A percentile compares a stretch with the other conserved stretches of the same genome.
These are phyloP conservation scores for Pelobates cultripes DNA, from an alignment of 2,797 vertebrate genomes.

Conservation along the genomic window DNA sequence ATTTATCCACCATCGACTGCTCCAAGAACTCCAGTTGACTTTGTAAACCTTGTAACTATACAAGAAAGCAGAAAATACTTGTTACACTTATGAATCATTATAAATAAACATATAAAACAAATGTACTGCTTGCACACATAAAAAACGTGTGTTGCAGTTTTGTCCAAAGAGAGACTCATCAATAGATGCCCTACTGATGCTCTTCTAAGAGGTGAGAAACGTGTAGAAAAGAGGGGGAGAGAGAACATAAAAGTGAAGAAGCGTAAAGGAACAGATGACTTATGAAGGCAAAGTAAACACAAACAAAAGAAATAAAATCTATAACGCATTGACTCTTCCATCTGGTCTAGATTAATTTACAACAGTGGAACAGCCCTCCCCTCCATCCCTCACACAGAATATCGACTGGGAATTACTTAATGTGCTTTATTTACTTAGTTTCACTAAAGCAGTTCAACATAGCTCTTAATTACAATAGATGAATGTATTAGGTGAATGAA, in stretches of 20 bases:
- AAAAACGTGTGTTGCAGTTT: no score
- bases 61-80: not conserved
- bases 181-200: no score
- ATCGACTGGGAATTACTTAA: constrained; percentile 49
- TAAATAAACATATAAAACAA: no score
- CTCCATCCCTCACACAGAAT: constrained; percentile 10
- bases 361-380: constrained; percentile 14
- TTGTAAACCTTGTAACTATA: constrained; percentile 89
- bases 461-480: constrained; percentile 45
- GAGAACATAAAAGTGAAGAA: no score
- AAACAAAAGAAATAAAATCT: constrained; percentile 13
- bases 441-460: constrained; percentile 13
- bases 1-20: constrained; percentile 98
- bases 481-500: constrained; percentile 19
- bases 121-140: no score
- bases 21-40: constrained; percentile 96
- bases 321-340: constrained; percentile 44
- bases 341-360: constrained; percentile 37
- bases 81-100: not conserved
- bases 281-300: no score
- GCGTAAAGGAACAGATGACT: no score
- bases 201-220: no score
- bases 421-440: constrained; percentile 48
- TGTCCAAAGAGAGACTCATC: no score
- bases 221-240: no score